Evolutionary conservation across 1,140 invertebrate genomes (phyloP), one percentile per base, ranked within the genome.

Genomic region (Zaprionus lachaisei): DNA sequence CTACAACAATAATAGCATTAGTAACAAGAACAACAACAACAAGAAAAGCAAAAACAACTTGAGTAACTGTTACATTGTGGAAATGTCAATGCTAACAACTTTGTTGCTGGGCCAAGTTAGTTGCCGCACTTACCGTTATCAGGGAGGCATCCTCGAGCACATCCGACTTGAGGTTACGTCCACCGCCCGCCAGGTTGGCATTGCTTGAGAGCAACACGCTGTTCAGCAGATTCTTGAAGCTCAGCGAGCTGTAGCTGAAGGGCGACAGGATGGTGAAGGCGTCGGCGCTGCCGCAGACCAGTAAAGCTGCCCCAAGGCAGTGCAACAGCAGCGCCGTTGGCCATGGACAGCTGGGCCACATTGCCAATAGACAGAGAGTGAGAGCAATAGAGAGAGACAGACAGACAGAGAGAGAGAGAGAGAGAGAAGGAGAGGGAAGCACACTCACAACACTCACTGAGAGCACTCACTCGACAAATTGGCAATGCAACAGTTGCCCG

Each of bases 141-240:
- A 92, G 75, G 20, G 91, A 92, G 44, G 91, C 91, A 84, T 92
- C 91, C 57, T 92, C 91, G n/a, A 92, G 86, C 63, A 92, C 89
- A 66, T 92, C 91, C 2, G 91, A 92, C 66, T 92, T 92, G 15
- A 92, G 83, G 67, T 92, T 92, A 15, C 91, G 72, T 0, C 91
- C 91, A 6, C 79, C 89, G 28, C 91, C 91, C 12, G 91, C 89
- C 65, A 92, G 68, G 54, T 92, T 92, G 20, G 89, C 83, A 60
- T 92, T 92, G 76, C 91, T 92, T 15, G 91, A 92, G 9, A 92
- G 72, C 9, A 92, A 63, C 7, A 92, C 91, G 20, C 89, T 91
- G 44, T 92, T 92, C 4, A 92, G 70, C 22, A 92, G 85, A 70
- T 92, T 92, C 78, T 92, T 92, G 60, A 92, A 92, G 70, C 91